Evolutionary conservation across 2,113 vertebrate genomes (phyloP).

Genomic region (Hippocampus zosterae): DNA sequence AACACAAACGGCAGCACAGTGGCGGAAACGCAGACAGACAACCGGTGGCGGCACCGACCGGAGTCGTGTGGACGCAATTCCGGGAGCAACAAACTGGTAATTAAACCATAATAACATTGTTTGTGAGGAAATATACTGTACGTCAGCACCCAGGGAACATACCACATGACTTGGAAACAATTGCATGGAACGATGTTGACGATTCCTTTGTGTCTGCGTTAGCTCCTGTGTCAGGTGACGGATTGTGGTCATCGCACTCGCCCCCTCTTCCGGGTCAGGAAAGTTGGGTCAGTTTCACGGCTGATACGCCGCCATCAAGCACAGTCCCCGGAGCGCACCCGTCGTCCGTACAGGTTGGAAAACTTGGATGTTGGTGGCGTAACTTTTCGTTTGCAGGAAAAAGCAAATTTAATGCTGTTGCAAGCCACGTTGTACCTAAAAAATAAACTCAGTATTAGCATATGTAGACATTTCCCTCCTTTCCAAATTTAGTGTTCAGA

Average conservation of each 20-base stretch:
- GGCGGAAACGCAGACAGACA: slow-evolving; percentile 84
- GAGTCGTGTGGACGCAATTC: slow-evolving; percentile 88
- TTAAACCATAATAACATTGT: not conserved
- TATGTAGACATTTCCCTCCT: too few relatives aligned
- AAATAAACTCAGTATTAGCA: too few relatives aligned
- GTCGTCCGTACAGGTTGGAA: slow-evolving; percentile 89
- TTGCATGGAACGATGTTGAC: not conserved
- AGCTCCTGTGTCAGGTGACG: slow-evolving; percentile 77
- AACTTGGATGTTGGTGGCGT: not conserved
- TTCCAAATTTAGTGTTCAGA: too few relatives aligned
- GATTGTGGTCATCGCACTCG: slow-evolving; percentile 88
- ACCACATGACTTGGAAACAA: not conserved
- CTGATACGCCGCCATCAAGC: slow-evolving; percentile 94
- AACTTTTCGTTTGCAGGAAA: not conserved
- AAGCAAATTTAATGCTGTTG: not conserved
- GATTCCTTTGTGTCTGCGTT: not conserved
- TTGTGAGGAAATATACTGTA: not conserved
- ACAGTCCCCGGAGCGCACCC: slow-evolving; percentile 92
- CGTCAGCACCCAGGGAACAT: too few relatives aligned
- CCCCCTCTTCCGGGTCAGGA: slow-evolving; percentile 92
- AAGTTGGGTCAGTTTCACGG: slow-evolving; percentile 98
- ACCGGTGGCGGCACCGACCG: slow-evolving; percentile 71
- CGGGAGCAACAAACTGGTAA: slow-evolving; percentile 88
- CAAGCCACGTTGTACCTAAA: too few relatives aligned
- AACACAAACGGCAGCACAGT: slow-evolving; percentile 91